These are phyloP conservation scores for Drosophila melanosoma DNA, from an alignment of 2,888 invertebrate species.

Conservation along the genomic window DNA sequence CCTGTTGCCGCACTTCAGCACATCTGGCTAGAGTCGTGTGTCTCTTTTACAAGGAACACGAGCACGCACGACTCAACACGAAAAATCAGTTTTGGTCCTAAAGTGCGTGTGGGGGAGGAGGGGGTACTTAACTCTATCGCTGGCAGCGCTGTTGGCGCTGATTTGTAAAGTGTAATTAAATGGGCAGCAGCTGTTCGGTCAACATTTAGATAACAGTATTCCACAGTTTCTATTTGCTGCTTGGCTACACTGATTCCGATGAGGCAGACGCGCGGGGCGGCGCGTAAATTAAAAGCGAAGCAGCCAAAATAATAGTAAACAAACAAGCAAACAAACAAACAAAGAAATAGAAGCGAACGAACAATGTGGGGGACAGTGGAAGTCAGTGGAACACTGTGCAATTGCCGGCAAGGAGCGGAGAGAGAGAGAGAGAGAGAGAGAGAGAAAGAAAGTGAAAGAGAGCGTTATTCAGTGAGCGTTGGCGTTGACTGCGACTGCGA, in stretches of 20 bases:
- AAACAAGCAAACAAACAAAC: conserved; percentile 25
- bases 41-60: neutral
- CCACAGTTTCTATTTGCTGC: conserved; percentile 72
- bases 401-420: neutral
- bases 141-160: conserved; percentile 49
- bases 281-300: conserved; percentile 70
- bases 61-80: neutral
- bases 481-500: conserved; percentile 17
- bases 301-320: conserved; percentile 67
- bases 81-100: neutral
- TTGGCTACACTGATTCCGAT: conserved; percentile 56
- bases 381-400: conserved; percentile 12
- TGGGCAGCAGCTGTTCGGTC: conserved; percentile 45
- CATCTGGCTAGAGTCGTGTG: neutral
- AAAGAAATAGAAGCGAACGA: neutral
- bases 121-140: conserved; percentile 49
- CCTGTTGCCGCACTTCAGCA: conserved; percentile 61
- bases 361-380: conserved; percentile 17
- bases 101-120: neutral
- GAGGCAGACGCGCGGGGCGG: conserved; percentile 14
- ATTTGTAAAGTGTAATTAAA: conserved; percentile 70
- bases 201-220: conserved; percentile 2
- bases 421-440: conserved; percentile 11
- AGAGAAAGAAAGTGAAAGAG: conserved; percentile 6
- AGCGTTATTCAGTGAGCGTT: conserved; percentile 9